These are phyloP conservation scores for Drosophila anomalata DNA, from an alignment of 2,888 invertebrate genomes.

Conservation along the genomic window DNA sequence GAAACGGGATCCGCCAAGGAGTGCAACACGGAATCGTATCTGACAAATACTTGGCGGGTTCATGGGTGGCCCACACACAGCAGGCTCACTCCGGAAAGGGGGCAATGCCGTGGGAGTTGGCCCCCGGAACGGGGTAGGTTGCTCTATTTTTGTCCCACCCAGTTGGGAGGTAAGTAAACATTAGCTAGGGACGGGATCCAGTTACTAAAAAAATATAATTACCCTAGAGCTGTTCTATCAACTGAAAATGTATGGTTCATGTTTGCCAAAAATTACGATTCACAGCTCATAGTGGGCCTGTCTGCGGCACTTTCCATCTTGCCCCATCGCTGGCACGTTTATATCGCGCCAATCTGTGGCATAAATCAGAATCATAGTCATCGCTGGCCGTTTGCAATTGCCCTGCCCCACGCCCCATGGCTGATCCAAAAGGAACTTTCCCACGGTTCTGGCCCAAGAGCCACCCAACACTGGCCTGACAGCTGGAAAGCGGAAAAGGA, in stretches of 20 bases:
- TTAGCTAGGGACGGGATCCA: conserved; percentile 13
- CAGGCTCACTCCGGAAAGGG: conserved; percentile 15
- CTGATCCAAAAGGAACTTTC: conserved; percentile 56
- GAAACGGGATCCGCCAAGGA: conserved; percentile 29
- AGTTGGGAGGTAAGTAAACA: conserved; percentile 29
- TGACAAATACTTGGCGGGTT: conserved; percentile 58
- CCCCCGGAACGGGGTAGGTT: conserved; percentile 11
- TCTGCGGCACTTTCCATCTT: conserved; percentile 16
- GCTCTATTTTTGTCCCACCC: conserved; percentile 33
- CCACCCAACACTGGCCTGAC: conserved; percentile 52
- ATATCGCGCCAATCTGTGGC: conserved; percentile 62
- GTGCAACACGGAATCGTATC: conserved; percentile 52
- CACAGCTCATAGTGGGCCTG: conserved; percentile 11
- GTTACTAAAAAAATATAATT: conserved; percentile 12
- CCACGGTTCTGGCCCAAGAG: conserved; percentile 62
- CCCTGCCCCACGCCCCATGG: conserved; percentile 26
- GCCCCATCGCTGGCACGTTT: conserved; percentile 50
- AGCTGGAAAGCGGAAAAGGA: conserved; percentile 6
- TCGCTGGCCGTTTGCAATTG: conserved; percentile 37
- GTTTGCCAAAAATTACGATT: conserved; percentile 22
- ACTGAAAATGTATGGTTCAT: neutral
- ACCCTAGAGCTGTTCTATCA: neutral
- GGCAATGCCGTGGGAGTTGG: conserved; percentile 21
- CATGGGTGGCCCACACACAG: conserved; percentile 60
- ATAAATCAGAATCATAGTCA: conserved; percentile 68